These are phyloP conservation scores for Notolabrus celidotus DNA, from an alignment of 2,797 vertebrate genomes.

Conservation along the genomic window DNA sequence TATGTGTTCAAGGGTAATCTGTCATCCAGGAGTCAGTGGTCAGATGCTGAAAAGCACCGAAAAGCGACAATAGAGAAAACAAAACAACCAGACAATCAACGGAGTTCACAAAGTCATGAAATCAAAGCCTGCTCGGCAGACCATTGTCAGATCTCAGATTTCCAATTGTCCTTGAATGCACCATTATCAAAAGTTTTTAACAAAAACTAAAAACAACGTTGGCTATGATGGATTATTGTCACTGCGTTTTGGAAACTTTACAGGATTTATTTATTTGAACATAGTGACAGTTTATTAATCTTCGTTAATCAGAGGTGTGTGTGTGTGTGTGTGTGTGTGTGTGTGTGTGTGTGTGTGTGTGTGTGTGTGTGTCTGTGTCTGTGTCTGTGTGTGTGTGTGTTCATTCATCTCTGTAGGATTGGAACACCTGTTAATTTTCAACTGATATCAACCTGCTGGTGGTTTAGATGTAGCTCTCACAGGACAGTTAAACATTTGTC, in stretches of 20 bases:
- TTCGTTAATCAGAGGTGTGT: no score
- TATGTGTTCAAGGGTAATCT: not conserved
- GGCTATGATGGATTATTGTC: slow-evolving; percentile 14
- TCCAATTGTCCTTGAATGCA: slow-evolving; percentile 7
- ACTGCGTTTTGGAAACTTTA: not conserved
- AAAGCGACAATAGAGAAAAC: not conserved
- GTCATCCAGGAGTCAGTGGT: not conserved
- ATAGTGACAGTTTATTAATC: no score
- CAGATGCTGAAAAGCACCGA: not conserved
- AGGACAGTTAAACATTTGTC: not conserved
- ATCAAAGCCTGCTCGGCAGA: not conserved
- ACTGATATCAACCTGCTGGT: not conserved
- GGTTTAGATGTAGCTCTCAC: not conserved
- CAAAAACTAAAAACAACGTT: not conserved
- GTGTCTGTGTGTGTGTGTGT: no score
- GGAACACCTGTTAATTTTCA: not conserved
- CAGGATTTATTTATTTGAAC: no score
- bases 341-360: no score
- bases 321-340: no score
- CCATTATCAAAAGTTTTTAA: not conserved
- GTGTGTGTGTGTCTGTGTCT: no score
- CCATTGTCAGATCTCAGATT: not conserved
- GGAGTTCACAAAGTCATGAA: not conserved
- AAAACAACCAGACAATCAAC: slow-evolving; percentile 21
- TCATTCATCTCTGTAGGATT: no score